Conservation (phyloP, 2,113 vertebrate genomes). For the Grammomys dolichurus region DNA sequence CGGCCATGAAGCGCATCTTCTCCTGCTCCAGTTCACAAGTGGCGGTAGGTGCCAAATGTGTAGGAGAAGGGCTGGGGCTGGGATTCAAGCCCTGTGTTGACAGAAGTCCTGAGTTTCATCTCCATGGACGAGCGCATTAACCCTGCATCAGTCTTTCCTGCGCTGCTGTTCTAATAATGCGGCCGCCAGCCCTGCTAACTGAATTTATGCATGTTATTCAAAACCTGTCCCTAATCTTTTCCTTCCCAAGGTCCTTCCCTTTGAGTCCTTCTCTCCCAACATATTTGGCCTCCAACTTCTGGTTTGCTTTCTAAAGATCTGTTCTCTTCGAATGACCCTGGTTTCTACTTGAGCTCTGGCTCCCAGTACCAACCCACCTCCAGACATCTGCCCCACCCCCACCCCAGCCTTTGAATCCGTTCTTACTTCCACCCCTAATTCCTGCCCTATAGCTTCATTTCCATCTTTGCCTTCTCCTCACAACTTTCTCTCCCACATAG, state of each 20-base stretch:
- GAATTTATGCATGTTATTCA: neutral
- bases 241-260: neutral
- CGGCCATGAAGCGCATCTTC: slow-evolving; percentile 88
- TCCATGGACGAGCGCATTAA: neutral
- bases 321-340: neutral
- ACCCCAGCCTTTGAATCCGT: neutral
- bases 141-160: neutral
- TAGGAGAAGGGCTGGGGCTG: neutral
- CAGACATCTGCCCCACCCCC: neutral
- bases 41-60: slow-evolving; percentile 82
- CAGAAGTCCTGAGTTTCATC: slow-evolving; percentile 16
- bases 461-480: neutral
- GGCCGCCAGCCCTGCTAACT: neutral
- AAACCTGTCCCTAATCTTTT: neutral
- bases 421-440: neutral
- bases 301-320: slow-evolving; percentile 19
- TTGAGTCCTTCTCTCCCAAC: neutral
- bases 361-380: neutral
- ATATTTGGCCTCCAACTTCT: neutral
- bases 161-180: neutral
- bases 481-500: neutral
- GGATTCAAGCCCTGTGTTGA: slow-evolving; percentile 15
- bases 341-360: neutral
- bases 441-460: neutral
- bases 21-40: slow-evolving; percentile 88